Percentiles rank a stretch among this genome's conserved stretches.
Evolutionary conservation across 2,113 vertebrate species (phyloP).

Genomic region (Rhinoptilus africanus): DNA sequence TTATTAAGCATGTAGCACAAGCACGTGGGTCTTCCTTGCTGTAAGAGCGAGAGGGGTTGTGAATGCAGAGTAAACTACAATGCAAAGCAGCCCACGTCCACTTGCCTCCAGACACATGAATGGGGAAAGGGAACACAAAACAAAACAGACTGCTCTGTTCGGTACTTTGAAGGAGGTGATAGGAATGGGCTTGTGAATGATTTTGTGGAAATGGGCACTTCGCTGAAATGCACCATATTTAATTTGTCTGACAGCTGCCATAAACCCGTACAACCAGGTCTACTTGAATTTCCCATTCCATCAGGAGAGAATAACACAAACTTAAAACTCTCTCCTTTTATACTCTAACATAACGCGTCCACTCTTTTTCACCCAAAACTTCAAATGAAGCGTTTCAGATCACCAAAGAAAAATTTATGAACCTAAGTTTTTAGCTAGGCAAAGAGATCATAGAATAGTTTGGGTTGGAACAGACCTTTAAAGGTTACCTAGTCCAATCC

Average conservation of each 20-base stretch:
- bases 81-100: neutral
- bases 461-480: neutral
- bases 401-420: neutral
- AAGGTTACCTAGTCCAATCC: rapidly evolving
- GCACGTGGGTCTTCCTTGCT: neutral
- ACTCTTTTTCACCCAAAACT: neutral
- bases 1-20: neutral
- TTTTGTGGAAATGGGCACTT: rapidly evolving
- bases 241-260: neutral
- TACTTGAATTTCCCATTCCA: neutral
- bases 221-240: neutral
- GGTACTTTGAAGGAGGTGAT: neutral
- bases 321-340: neutral
- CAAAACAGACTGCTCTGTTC: neutral
- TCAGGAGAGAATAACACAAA: neutral
- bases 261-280: neutral
- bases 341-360: neutral
- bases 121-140: neutral
- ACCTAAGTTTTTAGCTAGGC: neutral
- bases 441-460: neutral
- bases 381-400: neutral
- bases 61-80: neutral
- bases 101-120: neutral
- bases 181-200: neutral
- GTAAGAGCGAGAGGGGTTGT: neutral